Conservation (phyloP, 2,888 invertebrate species). For the Resseliella maxima region DNA sequence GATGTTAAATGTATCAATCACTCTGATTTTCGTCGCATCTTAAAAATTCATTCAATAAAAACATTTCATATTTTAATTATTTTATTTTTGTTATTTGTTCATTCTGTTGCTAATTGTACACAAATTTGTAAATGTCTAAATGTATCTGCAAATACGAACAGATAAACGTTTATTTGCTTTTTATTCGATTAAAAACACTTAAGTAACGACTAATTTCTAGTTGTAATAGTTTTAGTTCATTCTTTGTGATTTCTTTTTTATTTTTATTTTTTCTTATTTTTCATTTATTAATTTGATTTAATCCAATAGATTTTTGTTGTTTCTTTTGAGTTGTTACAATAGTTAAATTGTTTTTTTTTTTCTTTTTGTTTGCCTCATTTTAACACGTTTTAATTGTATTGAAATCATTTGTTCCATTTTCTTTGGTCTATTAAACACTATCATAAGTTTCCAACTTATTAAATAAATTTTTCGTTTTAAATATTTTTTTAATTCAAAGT, state of each 20-base stretch:
- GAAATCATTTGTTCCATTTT: constrained; percentile 14
- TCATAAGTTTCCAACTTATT: constrained; percentile 47
- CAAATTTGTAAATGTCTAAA: constrained; percentile 33
- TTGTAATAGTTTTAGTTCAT: background rate
- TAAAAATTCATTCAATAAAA: background rate
- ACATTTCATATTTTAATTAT: background rate
- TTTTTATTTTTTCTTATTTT: background rate
- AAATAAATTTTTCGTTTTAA: constrained; percentile 6
- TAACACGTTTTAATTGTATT: background rate
- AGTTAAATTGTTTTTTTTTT: background rate
- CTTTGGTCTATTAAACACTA: constrained; percentile 41
- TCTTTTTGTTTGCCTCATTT: background rate
- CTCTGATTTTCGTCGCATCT: background rate
- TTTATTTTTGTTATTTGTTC: background rate
- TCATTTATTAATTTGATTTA: background rate
- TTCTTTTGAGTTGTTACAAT: too few relatives aligned
- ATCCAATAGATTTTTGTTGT: background rate
- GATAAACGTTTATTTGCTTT: constrained; percentile 24
- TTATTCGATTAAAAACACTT: constrained; percentile 45
- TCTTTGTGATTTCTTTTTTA: background rate
- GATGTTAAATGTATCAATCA: too few relatives aligned
- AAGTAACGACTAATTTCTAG: constrained; percentile 1
- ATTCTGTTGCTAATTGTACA: background rate
- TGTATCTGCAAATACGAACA: constrained; percentile 2
- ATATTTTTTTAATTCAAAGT: background rate